Conservation (phyloP, 2,888 invertebrate genomes). For the Lacanobia oleracea region DNA sequence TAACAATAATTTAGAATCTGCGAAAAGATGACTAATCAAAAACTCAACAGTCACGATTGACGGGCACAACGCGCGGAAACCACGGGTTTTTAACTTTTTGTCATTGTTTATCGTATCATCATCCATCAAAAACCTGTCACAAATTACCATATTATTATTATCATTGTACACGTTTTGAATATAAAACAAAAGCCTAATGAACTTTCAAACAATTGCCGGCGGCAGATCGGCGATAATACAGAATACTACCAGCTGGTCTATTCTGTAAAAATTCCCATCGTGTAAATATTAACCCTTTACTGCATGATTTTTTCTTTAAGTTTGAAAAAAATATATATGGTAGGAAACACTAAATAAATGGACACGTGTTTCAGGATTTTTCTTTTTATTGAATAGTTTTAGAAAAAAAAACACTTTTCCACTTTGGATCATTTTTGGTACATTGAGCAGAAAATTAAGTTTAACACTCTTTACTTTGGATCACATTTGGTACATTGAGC, state of each 20-base stretch:
- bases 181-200: slow-evolving; percentile 48
- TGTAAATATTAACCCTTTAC: too few relatives aligned
- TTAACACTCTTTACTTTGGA: too few relatives aligned
- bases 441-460: too few relatives aligned
- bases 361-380: too few relatives aligned
- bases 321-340: too few relatives aligned
- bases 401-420: too few relatives aligned
- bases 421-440: too few relatives aligned
- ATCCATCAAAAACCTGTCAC: slow-evolving; percentile 38
- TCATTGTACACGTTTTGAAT: slow-evolving; percentile 20
- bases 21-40: slow-evolving; percentile 21
- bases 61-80: slow-evolving; percentile 5
- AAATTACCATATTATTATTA: slow-evolving; percentile 36
- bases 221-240: slow-evolving; percentile 36
- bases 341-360: too few relatives aligned
- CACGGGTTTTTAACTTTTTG: slow-evolving; percentile 11
- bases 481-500: too few relatives aligned
- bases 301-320: too few relatives aligned
- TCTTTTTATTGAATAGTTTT: too few relatives aligned
- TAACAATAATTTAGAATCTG: slow-evolving; percentile 1
- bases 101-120: slow-evolving; percentile 23
- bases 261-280: background rate
- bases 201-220: slow-evolving; percentile 35
- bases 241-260: background rate
- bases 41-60: slow-evolving; percentile 7